Evolutionary conservation across 1,140 invertebrate genomes (phyloP).

Genomic region (Adelges cooleyi): DNA sequence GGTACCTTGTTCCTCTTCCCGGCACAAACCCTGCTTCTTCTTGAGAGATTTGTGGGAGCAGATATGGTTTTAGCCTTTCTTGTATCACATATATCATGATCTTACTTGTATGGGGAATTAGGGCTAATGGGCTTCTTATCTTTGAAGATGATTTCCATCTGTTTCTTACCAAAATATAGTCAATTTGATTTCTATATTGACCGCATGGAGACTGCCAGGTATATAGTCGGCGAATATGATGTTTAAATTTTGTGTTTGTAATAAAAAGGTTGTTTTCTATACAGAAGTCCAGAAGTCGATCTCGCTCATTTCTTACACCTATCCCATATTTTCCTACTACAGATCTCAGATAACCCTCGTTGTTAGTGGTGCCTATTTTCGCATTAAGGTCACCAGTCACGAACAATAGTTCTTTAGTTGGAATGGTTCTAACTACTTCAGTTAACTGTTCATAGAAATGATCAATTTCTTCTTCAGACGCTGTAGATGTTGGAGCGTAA

Average conservation of each 20-base stretch:
- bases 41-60: background rate
- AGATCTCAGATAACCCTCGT: background rate
- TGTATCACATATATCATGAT: background rate
- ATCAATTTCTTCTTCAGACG: slow-evolving; percentile 11
- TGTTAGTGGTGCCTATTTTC: background rate
- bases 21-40: slow-evolving; percentile 11
- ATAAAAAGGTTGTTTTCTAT: slow-evolving; percentile 24
- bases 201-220: slow-evolving; percentile 32
- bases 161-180: slow-evolving; percentile 29
- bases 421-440: slow-evolving; percentile 6
- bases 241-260: slow-evolving; percentile 28
- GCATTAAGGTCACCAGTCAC: slow-evolving; percentile 9
- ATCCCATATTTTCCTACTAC: slow-evolving; percentile 29
- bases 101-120: background rate
- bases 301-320: slow-evolving; percentile 31
- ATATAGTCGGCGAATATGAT: slow-evolving; percentile 31
- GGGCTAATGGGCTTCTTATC: background rate
- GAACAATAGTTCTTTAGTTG: background rate
- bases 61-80: slow-evolving; percentile 1
- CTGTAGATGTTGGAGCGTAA: slow-evolving; percentile 25
- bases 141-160: slow-evolving; percentile 11
- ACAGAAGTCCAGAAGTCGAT: slow-evolving; percentile 24
- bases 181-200: slow-evolving; percentile 31
- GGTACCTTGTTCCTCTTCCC: slow-evolving; percentile 15
- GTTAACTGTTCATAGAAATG: slow-evolving; percentile 25